phyloP scores from a whole-genome alignment of 2,888 invertebrate genomes.

The Orthonevra nobilis region DNA sequence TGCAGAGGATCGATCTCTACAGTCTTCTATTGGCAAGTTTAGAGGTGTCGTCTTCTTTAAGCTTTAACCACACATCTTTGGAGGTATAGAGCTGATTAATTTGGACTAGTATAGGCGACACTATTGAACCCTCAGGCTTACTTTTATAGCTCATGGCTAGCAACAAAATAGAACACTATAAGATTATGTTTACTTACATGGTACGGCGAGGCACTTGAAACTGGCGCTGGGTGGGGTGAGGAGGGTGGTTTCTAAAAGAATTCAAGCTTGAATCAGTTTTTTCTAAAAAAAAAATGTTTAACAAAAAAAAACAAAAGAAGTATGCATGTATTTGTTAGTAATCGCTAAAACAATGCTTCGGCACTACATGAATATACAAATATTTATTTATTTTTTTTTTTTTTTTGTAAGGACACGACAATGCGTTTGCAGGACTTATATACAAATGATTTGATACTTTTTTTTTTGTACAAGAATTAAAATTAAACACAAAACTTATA shows the following conservation, averaged over 20 bases:
- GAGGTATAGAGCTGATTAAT: too few relatives aligned
- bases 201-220: slow-evolving; percentile 79
- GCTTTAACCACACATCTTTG: too few relatives aligned
- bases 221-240: slow-evolving; percentile 78
- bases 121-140: too few relatives aligned
- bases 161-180: neutral
- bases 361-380: slow-evolving; percentile 30
- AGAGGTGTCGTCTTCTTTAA: too few relatives aligned
- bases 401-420: slow-evolving; percentile 49
- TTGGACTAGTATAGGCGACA: too few relatives aligned
- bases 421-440: slow-evolving; percentile 48
- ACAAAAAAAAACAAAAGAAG: slow-evolving; percentile 22
- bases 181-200: slow-evolving; percentile 76
- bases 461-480: slow-evolving; percentile 46
- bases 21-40: too few relatives aligned
- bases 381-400: too few relatives aligned
- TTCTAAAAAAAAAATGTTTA: neutral
- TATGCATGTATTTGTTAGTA: slow-evolving; percentile 45
- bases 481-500: slow-evolving; percentile 32
- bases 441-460: slow-evolving; percentile 39
- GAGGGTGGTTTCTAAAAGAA: slow-evolving; percentile 76
- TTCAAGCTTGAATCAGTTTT: slow-evolving; percentile 20
- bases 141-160: too few relatives aligned
- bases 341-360: slow-evolving; percentile 33
- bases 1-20: too few relatives aligned